phyloP scores from a whole-genome alignment of 1,140 invertebrate species.

The Chymomyza costata region DNA sequence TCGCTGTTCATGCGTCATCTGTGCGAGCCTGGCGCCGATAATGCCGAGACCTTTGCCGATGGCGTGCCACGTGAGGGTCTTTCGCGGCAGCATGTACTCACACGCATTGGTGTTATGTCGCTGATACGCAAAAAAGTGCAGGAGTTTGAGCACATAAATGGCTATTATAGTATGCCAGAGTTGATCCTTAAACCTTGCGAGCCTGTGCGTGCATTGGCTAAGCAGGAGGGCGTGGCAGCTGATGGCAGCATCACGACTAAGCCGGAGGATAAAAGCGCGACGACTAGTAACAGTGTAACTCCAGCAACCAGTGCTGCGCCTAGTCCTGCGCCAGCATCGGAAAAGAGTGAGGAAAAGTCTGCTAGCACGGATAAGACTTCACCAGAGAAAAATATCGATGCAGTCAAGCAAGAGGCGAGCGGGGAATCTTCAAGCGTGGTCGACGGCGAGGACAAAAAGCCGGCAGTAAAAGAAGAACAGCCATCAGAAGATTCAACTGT shows the following conservation, averaged over 20 bases:
- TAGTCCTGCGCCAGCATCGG: constrained; percentile 79
- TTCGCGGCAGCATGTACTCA: constrained; percentile 97
- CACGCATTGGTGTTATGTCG: constrained; percentile 99
- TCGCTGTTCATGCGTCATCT: constrained; percentile 99
- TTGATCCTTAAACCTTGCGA: constrained; percentile 88
- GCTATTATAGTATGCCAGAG: constrained; percentile 97
- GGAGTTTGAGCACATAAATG: constrained; percentile 99
- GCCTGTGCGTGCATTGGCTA: constrained; percentile 77
- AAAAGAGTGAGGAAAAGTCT: constrained; percentile 62
- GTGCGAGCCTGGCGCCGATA: constrained; percentile 98
- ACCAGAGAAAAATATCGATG: constrained; percentile 69
- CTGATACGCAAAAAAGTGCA: constrained; percentile 99
- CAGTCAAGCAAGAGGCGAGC: constrained; percentile 74
- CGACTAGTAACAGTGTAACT: constrained; percentile 79
- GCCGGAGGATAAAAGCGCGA: constrained; percentile 75
- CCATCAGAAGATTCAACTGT: constrained; percentile 16
- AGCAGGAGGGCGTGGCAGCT: constrained; percentile 26
- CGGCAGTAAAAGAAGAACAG: constrained; percentile 39
- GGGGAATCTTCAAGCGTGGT: constrained; percentile 38
- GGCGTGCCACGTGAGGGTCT: constrained; percentile 99
- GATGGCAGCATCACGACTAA: constrained; percentile 39
- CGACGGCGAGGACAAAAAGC: constrained; percentile 74
- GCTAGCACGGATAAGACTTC: constrained; percentile 39
- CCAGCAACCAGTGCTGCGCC: constrained; percentile 84
- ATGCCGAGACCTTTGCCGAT: constrained; percentile 98